Conservation (phyloP, 2,113 vertebrate species). For the Ranitomeya imitator region DNA sequence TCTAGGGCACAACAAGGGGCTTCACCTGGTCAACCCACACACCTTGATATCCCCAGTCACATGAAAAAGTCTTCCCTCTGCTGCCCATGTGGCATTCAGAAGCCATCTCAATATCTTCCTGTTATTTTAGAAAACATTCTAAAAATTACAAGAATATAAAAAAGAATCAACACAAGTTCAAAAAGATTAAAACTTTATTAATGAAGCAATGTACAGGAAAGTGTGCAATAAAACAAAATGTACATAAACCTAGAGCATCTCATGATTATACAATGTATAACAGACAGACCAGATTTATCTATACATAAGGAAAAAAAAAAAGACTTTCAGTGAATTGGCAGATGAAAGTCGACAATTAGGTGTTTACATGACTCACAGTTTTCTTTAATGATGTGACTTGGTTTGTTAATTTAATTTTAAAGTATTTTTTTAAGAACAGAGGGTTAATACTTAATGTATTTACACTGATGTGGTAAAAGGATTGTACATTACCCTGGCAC, state of each 20-base stretch:
- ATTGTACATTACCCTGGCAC: background rate
- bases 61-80: no score
- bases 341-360: background rate
- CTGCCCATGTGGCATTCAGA: no score
- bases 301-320: background rate
- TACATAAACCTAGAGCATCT: background rate
- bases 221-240: background rate
- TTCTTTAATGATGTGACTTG: no score
- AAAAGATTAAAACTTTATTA: constrained; percentile 22
- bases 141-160: no score
- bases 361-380: background rate
- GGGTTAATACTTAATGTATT: background rate
- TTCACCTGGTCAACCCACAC: no score
- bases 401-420: no score
- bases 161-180: background rate
- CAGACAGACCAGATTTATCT: background rate
- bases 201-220: background rate
- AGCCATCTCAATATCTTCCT: background rate
- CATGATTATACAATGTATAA: background rate
- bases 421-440: background rate
- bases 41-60: no score
- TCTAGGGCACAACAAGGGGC: no score
- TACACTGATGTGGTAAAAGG: background rate
- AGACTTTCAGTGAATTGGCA: constrained; percentile 3
- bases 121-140: background rate